These are phyloP conservation scores for Ellobium chinense DNA, from an alignment of 2,888 invertebrate species.

Conservation along the genomic window DNA sequence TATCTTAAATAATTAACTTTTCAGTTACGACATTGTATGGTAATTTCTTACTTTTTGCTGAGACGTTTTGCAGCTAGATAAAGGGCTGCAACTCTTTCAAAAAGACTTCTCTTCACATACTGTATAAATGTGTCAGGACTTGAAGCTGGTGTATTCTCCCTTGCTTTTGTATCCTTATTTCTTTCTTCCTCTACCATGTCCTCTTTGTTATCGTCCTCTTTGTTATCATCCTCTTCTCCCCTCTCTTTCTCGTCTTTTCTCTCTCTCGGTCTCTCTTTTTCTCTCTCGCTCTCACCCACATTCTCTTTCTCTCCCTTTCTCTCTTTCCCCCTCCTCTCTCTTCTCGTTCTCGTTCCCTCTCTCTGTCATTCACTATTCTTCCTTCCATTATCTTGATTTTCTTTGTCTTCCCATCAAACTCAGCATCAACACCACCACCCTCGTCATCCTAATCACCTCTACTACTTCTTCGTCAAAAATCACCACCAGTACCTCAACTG, in stretches of 20 bases:
- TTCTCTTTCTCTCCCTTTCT: conserved; percentile 24
- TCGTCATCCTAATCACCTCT: too few relatives aligned
- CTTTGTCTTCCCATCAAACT: conserved; percentile 3
- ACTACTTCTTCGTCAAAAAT: too few relatives aligned
- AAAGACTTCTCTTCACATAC: too few relatives aligned
- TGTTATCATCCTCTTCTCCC: not conserved
- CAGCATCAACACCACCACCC: too few relatives aligned
- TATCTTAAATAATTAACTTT: too few relatives aligned
- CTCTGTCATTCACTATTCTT: conserved; percentile 16
- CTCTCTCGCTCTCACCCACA: not conserved
- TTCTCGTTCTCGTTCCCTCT: conserved; percentile 21
- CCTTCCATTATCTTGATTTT: not conserved
- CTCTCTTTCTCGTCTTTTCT: not conserved
- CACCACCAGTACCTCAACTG: too few relatives aligned
- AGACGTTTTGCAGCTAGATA: too few relatives aligned
- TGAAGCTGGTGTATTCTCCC: too few relatives aligned
- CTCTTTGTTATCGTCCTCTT: not conserved
- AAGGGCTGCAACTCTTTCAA: too few relatives aligned
- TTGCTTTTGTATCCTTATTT: not conserved
- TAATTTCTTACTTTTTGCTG: too few relatives aligned
- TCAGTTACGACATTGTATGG: too few relatives aligned
- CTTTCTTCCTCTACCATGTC: not conserved
- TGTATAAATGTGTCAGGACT: too few relatives aligned
- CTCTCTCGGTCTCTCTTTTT: not conserved
- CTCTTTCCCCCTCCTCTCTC: conserved; percentile 22